Conservation (phyloP, 2,113 vertebrate species). For the Noctilio leporinus region DNA sequence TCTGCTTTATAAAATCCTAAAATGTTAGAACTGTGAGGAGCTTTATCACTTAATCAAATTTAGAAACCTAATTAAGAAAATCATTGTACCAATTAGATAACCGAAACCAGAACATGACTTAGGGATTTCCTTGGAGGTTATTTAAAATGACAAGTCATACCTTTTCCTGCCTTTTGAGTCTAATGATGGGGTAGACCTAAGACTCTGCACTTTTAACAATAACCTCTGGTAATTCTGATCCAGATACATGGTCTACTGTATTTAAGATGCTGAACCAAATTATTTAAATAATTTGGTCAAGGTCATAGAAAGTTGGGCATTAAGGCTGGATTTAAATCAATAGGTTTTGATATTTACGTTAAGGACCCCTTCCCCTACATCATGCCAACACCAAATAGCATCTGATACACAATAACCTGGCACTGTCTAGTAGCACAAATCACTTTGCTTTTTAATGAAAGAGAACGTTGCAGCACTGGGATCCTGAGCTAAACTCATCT, state of each 20-base stretch:
- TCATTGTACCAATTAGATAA: neutral
- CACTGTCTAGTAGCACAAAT: neutral
- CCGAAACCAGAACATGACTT: neutral
- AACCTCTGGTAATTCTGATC: neutral
- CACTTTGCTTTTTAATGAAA: neutral
- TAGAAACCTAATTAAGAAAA: neutral
- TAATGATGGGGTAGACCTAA: neutral
- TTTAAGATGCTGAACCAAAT: neutral
- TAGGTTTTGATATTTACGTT: neutral
- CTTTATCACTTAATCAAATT: neutral
- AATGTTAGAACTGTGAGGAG: neutral
- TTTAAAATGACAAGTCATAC: neutral
- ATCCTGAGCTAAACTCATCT: neutral
- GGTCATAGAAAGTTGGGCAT: neutral
- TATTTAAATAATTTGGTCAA: neutral
- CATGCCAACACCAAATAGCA: neutral
- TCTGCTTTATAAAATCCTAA: neutral
- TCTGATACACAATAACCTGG: neutral
- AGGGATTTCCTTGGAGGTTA: neutral
- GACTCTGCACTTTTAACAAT: neutral
- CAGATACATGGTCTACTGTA: neutral
- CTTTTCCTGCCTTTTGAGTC: neutral
- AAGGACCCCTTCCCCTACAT: neutral
- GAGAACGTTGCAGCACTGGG: no score
- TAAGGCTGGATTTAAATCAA: neutral